Evolutionary conservation across 2,113 vertebrate genomes (phyloP).

Genomic region (Gymnorhina tibicen): DNA sequence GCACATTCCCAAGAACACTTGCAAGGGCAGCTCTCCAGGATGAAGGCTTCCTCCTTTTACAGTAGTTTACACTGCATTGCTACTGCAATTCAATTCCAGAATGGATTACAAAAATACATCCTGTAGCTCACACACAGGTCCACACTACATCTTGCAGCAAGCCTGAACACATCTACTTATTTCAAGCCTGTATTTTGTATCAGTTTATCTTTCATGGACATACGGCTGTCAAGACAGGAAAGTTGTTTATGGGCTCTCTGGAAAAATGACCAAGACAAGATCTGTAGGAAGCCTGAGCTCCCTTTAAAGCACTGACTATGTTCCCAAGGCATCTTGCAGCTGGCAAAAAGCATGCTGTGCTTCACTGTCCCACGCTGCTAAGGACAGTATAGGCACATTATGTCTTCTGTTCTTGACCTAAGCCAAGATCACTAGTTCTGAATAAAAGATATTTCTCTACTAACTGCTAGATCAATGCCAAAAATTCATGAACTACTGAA

Average conservation of each 20-base stretch:
- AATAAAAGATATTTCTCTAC: neutral
- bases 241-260: neutral
- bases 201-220: neutral
- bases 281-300: neutral
- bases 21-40: neutral
- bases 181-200: neutral
- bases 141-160: neutral
- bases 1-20: neutral
- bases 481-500: slow-evolving; percentile 13
- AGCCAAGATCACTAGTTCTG: neutral
- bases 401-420: neutral
- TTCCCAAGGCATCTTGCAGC: neutral
- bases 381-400: neutral
- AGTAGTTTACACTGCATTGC: neutral
- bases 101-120: neutral
- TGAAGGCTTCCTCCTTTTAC: neutral
- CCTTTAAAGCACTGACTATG: neutral
- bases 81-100: neutral
- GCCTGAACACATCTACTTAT: neutral
- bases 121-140: neutral
- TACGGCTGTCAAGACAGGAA: neutral
- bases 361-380: neutral
- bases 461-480: neutral
- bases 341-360: neutral
- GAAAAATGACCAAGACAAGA: neutral